These are phyloP conservation scores for Diplosoma virens DNA, from an alignment of 23 tunicate genomes.

Conservation along the genomic window DNA sequence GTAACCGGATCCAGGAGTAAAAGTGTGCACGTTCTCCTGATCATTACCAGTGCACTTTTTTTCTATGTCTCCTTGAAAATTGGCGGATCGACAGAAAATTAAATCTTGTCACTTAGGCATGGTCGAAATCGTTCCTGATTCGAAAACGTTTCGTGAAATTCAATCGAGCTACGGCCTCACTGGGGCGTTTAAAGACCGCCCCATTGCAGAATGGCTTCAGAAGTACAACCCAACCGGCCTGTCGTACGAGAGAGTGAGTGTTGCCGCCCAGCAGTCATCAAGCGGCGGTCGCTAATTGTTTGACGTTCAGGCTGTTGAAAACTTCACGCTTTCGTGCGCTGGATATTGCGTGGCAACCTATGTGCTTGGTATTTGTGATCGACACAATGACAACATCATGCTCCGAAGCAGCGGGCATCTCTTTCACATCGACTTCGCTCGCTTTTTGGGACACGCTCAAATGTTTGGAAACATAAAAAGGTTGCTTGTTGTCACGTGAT, in stretches of 20 bases:
- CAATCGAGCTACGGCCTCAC: constrained; percentile 92
- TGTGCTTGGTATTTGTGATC: constrained; percentile 87
- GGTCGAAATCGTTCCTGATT: constrained; percentile 75
- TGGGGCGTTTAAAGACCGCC: constrained; percentile 95
- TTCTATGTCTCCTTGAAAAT: no score
- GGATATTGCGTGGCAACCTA: constrained; percentile 95
- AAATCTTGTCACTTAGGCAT: constrained; percentile 65
- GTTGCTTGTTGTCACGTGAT: no score
- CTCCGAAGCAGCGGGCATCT: constrained; percentile 71
- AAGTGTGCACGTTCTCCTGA: no score
- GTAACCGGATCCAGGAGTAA: constrained; percentile 36
- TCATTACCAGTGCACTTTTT: no score
- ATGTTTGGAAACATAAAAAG: constrained; percentile 97
- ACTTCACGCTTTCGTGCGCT: constrained; percentile 90
- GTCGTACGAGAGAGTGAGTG: constrained; percentile 66
- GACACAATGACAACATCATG: constrained; percentile 96
- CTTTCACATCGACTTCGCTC: constrained; percentile 90
- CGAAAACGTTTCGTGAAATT: constrained; percentile 88
- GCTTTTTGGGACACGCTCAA: constrained; percentile 94
- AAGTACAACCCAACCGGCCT: constrained; percentile 81
- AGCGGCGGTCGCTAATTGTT: no score
- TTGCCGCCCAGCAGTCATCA: no score
- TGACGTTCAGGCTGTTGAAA: constrained; percentile 97
- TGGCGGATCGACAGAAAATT: no score
- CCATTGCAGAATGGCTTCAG: constrained; percentile 90